Base-by-base conservation (phyloP, 2,888 invertebrate species). In the Operophtera brumata region DNA sequence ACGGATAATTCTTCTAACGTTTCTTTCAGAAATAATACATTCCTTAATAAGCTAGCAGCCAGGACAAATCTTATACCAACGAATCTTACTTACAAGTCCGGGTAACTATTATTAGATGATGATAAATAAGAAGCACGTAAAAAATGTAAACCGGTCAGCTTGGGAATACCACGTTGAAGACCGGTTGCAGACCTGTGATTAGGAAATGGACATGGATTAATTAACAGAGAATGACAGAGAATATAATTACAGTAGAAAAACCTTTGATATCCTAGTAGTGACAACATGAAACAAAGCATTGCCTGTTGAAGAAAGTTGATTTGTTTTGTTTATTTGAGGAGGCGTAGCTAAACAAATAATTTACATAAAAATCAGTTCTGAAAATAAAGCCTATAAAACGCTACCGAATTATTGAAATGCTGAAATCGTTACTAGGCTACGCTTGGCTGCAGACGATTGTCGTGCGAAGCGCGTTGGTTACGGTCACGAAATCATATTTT, bases 401-500 rank as follows among this genome's bases (percentile, higher is more conserved):
- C 47, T 37, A 56, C 57, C 57, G 53, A 61, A 81, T 80, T 89
- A 89, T 89, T 85, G 89, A 89, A 86, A 78, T 87, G 77, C 87
- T 71, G 77, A 71, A 73, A 65, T 70, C 75, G 90, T 89, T 83
- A 82, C 89, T 88, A 86, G 82, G 89, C 75, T 80, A 89, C 89
- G 77, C 66, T 54, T 64, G 65, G 58, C 43, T 67, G 67, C 69
- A 62, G 70, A 61, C 72, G 62, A 70, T 64, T 71, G 62, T 68
- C 73, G 73, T 75, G 79, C 69, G 67, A 69, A 57, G 58, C 72
- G 63, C 67, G 77, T 73, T 68, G 71, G 61, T 57, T 66, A 61
- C 62, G 68, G 77, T 78, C 84, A 86, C 82, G 84, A 72, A 72
- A 79, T 66, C 64, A 63, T 64, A 63, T 58, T 65, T 53, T 62